Evolutionary conservation across 2,113 vertebrate genomes (phyloP).

Genomic region (Scalopus aquaticus): DNA sequence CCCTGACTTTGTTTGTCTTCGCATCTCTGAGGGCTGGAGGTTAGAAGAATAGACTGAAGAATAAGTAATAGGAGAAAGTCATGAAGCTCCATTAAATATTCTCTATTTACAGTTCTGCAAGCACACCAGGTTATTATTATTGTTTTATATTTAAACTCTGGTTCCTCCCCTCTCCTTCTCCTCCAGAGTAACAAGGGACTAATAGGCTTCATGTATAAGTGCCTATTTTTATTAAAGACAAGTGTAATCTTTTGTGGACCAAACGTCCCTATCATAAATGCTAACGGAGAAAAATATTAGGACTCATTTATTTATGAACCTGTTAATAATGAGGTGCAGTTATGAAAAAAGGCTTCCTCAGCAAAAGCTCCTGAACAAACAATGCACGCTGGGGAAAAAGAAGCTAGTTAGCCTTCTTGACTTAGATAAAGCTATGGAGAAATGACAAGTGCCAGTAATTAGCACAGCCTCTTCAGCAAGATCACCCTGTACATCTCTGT

Average conservation of each 20-base stretch:
- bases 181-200: slow-evolving; percentile 84
- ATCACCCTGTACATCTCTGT: slow-evolving; percentile 97
- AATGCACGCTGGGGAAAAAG: slow-evolving; percentile 88
- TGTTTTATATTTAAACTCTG: slow-evolving; percentile 75
- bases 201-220: slow-evolving; percentile 93
- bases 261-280: slow-evolving; percentile 92
- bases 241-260: slow-evolving; percentile 91
- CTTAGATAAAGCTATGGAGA: slow-evolving; percentile 93
- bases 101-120: slow-evolving; percentile 37
- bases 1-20: background rate
- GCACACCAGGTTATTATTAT: slow-evolving; percentile 60
- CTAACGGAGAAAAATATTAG: slow-evolving; percentile 93
- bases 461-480: slow-evolving; percentile 90
- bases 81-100: background rate
- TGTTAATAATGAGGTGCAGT: slow-evolving; percentile 93
- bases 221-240: slow-evolving; percentile 95
- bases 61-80: background rate
- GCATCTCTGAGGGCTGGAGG: background rate
- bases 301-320: slow-evolving; percentile 95
- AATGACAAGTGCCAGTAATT: slow-evolving; percentile 96
- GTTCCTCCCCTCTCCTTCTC: slow-evolving; percentile 81
- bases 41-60: slow-evolving; percentile 33
- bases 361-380: slow-evolving; percentile 91
- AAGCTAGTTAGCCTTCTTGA: slow-evolving; percentile 94
- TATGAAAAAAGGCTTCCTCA: slow-evolving; percentile 92